Evolutionary conservation across 2,113 vertebrate genomes (phyloP).

Genomic region (Scortum barcoo): DNA sequence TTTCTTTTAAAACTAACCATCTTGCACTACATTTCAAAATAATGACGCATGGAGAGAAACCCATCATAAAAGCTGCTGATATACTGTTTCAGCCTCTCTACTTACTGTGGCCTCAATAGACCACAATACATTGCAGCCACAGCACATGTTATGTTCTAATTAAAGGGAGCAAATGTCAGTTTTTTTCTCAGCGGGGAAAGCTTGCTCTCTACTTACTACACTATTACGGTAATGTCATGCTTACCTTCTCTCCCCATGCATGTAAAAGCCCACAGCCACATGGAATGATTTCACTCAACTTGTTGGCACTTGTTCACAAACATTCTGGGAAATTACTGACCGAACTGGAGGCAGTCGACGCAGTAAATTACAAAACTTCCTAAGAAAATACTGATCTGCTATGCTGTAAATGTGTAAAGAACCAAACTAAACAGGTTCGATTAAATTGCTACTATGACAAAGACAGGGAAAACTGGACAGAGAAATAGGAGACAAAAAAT

Average conservation of each 20-base stretch:
- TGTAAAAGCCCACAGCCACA: slow-evolving; percentile 15
- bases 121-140: slow-evolving; percentile 18
- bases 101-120: slow-evolving; percentile 1
- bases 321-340: slow-evolving; percentile 23
- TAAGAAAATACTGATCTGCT: neutral
- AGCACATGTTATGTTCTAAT: slow-evolving; percentile 13
- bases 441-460: neutral
- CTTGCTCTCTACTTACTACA: neutral
- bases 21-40: neutral
- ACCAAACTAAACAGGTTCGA: too few relatives aligned
- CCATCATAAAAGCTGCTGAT: neutral
- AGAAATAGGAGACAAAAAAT: neutral
- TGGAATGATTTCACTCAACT: neutral
- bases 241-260: neutral
- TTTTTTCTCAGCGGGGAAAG: slow-evolving; percentile 3
- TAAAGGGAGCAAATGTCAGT: slow-evolving; percentile 23
- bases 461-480: neutral
- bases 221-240: neutral
- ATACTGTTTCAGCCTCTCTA: neutral
- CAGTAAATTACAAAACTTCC: neutral
- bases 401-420: too few relatives aligned
- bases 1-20: neutral
- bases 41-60: neutral
- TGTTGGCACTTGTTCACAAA: slow-evolving; percentile 1
- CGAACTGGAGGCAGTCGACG: neutral